Evolutionary conservation across 2,113 vertebrate genomes (phyloP), one percentile per base, ranked within the genome.

Genomic region (Tetrao urogallus): DNA sequence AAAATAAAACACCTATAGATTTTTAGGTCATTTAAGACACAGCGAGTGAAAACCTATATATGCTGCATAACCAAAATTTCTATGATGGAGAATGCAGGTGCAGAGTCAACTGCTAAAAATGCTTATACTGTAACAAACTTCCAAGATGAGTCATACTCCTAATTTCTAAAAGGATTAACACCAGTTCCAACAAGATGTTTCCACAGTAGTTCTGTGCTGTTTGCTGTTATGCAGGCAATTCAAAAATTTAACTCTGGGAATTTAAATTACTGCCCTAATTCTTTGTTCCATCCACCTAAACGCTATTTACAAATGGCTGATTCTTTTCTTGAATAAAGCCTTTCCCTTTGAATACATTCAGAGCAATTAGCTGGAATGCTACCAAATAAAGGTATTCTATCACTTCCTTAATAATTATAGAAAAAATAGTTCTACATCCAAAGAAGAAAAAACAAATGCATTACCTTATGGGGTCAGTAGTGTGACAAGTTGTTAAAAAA

Each of bases 1-100:
- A 92, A 92, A 92, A 82, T 76, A 91, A 92, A 94, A 40, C 4
- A 54, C 34, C 84, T 75, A 76, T 87, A 70, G 81, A 88, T 93
- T 92, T 92, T 87, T 40, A 14, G 45, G 82, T 88, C 48, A 63
- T 82, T 76, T 79, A 94, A 91, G 66, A 66, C 11, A 66, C 11
- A 65, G 19, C 32, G 32, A 93, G 21, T 30, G 28, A 56, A 90
- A 88, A 86, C 45, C 45, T 85, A 5, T 58, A 32, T 74, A 60
- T 94, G 42, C 54, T 88, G 38, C 69, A 64, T 54, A 74, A 82
- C 45, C 45, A 91, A n/a, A 89, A 25, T 76, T 65, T 82, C 13
- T 79, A 28, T 56, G 21, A 54, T 50, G 64, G 58, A 73, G 25
- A 92, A 92, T 22, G 21, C 38, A 82, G 71, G 45, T 88, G 71